Evolutionary conservation across 2,797 vertebrate species (phyloP).

Genomic region (Acrossocheilus fasciatus): DNA sequence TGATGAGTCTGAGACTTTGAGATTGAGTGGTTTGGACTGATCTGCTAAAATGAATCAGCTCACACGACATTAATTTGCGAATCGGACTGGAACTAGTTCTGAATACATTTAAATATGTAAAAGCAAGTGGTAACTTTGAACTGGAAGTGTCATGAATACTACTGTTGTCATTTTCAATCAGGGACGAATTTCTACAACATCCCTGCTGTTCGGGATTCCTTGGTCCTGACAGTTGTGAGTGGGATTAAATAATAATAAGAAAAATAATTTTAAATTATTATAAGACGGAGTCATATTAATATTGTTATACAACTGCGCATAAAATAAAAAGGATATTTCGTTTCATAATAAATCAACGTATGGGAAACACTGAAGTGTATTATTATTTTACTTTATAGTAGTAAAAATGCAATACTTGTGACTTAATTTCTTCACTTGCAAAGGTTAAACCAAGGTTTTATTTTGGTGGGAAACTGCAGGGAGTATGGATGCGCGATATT

Average conservation of each 20-base stretch:
- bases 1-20: slow-evolving; percentile 7
- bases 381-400: neutral
- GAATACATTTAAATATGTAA: neutral
- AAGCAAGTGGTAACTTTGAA: neutral
- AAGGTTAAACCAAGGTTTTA: neutral
- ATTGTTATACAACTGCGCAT: neutral
- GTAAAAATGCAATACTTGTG: neutral
- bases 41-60: neutral
- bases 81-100: neutral
- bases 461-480: neutral
- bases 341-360: neutral
- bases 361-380: neutral
- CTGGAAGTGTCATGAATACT: neutral
- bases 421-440: too few species aligned
- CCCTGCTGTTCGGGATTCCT: neutral
- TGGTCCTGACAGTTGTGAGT: neutral
- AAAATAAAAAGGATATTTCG: neutral
- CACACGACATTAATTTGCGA: neutral
- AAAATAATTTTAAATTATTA: neutral
- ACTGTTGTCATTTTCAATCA: neutral
- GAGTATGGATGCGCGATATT: neutral
- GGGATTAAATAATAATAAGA: neutral
- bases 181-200: neutral
- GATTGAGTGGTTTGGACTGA: neutral
- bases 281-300: neutral